Percentiles rank a stretch among this genome's conserved stretches.
These are phyloP conservation scores for Philaenus spumarius DNA, from an alignment of 1,140 invertebrate genomes.

Conservation along the genomic window DNA sequence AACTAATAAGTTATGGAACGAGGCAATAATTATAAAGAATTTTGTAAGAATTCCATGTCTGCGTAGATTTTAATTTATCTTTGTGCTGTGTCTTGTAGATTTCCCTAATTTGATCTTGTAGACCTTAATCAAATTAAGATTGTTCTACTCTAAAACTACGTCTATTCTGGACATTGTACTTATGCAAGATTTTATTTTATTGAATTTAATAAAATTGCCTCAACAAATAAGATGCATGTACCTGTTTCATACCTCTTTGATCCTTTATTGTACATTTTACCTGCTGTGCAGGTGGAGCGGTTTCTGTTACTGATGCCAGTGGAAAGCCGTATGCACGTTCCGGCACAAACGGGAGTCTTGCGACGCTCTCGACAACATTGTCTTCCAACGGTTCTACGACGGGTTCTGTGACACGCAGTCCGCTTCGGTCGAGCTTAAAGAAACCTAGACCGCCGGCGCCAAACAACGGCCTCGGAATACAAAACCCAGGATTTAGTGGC, in stretches of 20 bases:
- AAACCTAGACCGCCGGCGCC: constrained; percentile 56
- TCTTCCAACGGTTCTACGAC: constrained; percentile 52
- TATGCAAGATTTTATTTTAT: neutral
- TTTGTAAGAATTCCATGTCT: too few relatives aligned
- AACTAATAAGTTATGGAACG: too few relatives aligned
- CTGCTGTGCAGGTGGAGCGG: constrained; percentile 48
- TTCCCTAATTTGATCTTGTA: too few relatives aligned
- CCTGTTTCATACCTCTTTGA: too few relatives aligned
- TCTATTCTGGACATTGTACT: constrained; percentile 9
- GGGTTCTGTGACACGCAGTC: constrained; percentile 54
- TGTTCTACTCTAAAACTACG: too few relatives aligned
- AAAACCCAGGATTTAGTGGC: constrained; percentile 74
- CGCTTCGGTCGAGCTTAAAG: constrained; percentile 72
- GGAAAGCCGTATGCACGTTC: constrained; percentile 59
- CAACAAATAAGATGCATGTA: too few relatives aligned
- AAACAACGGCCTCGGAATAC: constrained; percentile 62
- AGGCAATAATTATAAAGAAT: too few relatives aligned
- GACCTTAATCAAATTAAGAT: too few relatives aligned
- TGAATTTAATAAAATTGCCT: too few relatives aligned
- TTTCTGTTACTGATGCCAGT: constrained; percentile 75
- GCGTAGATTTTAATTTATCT: too few relatives aligned
- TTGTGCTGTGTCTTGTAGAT: too few relatives aligned
- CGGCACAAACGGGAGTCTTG: constrained; percentile 67
- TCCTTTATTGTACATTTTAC: too few relatives aligned
- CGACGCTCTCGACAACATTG: constrained; percentile 60